Conservation (phyloP, 2,113 vertebrate genomes). For the Rhegmatorhina hoffmannsi region DNA sequence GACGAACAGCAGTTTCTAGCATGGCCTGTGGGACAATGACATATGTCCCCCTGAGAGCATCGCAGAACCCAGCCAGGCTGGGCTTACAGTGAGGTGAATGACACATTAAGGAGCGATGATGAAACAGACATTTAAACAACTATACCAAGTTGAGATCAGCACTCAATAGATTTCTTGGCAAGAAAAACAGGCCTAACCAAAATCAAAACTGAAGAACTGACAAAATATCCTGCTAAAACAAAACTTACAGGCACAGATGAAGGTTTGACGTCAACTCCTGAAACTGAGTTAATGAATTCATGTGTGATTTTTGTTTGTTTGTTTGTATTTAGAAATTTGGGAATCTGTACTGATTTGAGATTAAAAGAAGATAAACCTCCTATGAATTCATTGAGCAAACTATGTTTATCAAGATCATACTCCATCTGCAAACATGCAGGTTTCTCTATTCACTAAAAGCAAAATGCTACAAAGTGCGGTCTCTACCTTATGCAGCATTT, state of each 20-base stretch:
- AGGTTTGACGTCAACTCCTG: neutral
- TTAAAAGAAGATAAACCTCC: neutral
- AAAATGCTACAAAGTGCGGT: neutral
- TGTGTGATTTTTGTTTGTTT: constrained; percentile 14
- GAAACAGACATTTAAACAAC: neutral
- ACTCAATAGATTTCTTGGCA: neutral
- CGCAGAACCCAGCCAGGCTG: neutral
- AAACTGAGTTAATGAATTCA: constrained; percentile 7
- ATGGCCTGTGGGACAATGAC: neutral
- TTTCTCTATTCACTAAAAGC: neutral
- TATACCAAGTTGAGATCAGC: neutral
- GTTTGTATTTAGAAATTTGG: neutral
- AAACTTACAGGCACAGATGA: neutral
- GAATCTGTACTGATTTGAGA: neutral
- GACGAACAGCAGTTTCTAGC: neutral
- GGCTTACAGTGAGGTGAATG: neutral
- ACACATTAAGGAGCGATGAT: neutral
- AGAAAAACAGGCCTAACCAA: neutral
- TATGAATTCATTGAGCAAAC: neutral
- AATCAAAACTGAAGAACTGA: neutral
- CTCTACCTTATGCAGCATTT: neutral
- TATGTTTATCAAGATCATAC: neutral
- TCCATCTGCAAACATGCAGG: neutral
- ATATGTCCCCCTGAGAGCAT: neutral
- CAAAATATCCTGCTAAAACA: neutral